A percentile compares a stretch with the other conserved stretches of the same genome.
Conservation (phyloP, 2,888 invertebrate genomes). For the Isotomurus palustris region DNA sequence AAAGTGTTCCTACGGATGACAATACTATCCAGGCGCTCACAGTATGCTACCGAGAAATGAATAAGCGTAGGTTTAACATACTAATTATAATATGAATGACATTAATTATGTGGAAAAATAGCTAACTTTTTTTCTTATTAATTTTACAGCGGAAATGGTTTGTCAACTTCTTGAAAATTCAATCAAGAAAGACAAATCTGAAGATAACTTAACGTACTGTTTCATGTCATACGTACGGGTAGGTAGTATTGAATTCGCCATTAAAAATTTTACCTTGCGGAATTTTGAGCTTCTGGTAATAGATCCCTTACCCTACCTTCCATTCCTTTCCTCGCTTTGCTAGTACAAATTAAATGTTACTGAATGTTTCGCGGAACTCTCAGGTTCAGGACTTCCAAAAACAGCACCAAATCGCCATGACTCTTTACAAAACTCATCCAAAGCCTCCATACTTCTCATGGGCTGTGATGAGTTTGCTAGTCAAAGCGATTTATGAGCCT, state of each 20-base stretch:
- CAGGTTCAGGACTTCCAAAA: slow-evolving; percentile 74
- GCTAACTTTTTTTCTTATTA: slow-evolving; percentile 1
- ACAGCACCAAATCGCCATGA: slow-evolving; percentile 84
- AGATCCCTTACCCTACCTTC: too few relatives aligned
- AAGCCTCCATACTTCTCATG: slow-evolving; percentile 97
- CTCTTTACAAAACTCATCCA: slow-evolving; percentile 81
- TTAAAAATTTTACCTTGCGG: too few relatives aligned
- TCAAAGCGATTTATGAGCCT: slow-evolving; percentile 14
- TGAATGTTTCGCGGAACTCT: not conserved
- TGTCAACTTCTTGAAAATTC: slow-evolving; percentile 86
- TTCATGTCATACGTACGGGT: slow-evolving; percentile 91
- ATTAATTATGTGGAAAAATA: not conserved
- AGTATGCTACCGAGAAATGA: slow-evolving; percentile 87
- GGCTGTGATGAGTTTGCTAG: slow-evolving; percentile 92
- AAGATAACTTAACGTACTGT: slow-evolving; percentile 86
- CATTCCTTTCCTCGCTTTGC: too few relatives aligned
- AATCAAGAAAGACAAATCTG: slow-evolving; percentile 74
- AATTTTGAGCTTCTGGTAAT: too few relatives aligned
- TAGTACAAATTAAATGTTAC: not conserved
- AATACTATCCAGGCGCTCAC: slow-evolving; percentile 91
- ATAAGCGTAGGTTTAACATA: slow-evolving; percentile 66
- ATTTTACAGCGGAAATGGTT: slow-evolving; percentile 73
- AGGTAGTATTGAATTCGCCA: slow-evolving; percentile 8
- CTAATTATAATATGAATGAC: not conserved
- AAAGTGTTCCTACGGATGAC: slow-evolving; percentile 76